Evolutionary conservation across 1,140 invertebrate species (phyloP), one percentile per base, ranked within the genome.

Genomic region (Tachypleus tridentatus): DNA sequence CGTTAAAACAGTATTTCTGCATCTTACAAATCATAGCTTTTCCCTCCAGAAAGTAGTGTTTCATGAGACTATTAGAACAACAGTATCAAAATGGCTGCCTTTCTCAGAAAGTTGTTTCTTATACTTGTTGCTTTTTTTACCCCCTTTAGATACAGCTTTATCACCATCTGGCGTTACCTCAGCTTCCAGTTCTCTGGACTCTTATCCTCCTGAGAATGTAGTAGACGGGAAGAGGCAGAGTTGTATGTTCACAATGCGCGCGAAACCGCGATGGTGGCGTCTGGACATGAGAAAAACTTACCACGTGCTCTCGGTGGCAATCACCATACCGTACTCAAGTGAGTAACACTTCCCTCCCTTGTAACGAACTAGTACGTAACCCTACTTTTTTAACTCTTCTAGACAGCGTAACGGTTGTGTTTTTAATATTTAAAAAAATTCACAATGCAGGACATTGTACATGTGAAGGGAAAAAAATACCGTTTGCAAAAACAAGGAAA

Each of bases 191-290:
- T 73, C 74, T 7, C 65, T 76, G 49, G 72, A 69, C 70, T 68
- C 67, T n/a, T 76, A 75, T 67, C 62, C 64, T 6, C 70, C 75
- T 3, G 64, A 66, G 8, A 65, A 74, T 64, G 75, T 74, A 6
- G 73, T 74, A 4, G 75, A 76, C 64, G 72, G 72, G 3, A 71
- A 73, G 57, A 52, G 67, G 3, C 69, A 72, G 58, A 74, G 73
- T 0, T 76, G 75, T 61, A 70, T 68, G 62, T 74, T 74, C 67
- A 75, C 73, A 0, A 75, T 73, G n/a, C 62, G 69, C n/a, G 68
- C 66, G 5, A 72, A 74, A 47, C 68, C 70, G n/a, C 63, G 75
- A n/a, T 75, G 75, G 75, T 76, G 75, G 75, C 74, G 75, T 66
- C 72, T 76, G 1, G 74, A 76, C 53, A 66, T 76, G 53, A 70